Evolutionary conservation across 2,113 vertebrate genomes (phyloP).

Genomic region (Oplegnathus fasciatus): DNA sequence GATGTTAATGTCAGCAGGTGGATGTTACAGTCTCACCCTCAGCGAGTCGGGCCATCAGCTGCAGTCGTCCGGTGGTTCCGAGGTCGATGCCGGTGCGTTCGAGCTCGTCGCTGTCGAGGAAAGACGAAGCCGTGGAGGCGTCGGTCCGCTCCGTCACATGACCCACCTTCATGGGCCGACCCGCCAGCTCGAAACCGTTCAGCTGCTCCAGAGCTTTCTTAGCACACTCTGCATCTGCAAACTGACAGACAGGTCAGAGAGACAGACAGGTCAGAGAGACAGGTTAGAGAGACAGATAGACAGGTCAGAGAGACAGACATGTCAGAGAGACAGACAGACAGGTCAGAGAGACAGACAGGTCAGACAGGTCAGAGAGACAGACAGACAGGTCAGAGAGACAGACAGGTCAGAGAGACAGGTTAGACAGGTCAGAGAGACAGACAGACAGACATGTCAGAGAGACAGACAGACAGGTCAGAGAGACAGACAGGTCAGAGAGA

Average conservation of each 20-base stretch:
- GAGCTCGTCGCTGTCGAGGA: conserved; percentile 95
- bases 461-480: no score
- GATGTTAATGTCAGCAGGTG: neutral
- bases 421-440: no score
- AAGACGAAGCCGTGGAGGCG: conserved; percentile 90
- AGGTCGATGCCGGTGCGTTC: conserved; percentile 95
- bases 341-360: neutral
- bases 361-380: no score
- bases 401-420: no score
- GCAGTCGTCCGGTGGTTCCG: conserved; percentile 94
- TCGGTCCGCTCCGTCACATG: conserved; percentile 96
- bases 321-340: neutral
- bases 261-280: neutral
- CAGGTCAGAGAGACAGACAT: neutral
- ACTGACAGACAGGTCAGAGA: conserved; percentile 78
- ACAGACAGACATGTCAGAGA: no score
- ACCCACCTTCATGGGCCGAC: conserved; percentile 98
- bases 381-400: no score
- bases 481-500: no score
- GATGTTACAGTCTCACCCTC: conserved; percentile 85
- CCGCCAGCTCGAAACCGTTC: conserved; percentile 96
- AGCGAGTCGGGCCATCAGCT: conserved; percentile 95
- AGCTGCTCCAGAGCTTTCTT: conserved; percentile 97
- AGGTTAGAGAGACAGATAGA: no score
- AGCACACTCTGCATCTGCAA: conserved; percentile 95